Base-by-base conservation (phyloP, 1,140 invertebrate species). In the Zaprionus camerounensis region DNA sequence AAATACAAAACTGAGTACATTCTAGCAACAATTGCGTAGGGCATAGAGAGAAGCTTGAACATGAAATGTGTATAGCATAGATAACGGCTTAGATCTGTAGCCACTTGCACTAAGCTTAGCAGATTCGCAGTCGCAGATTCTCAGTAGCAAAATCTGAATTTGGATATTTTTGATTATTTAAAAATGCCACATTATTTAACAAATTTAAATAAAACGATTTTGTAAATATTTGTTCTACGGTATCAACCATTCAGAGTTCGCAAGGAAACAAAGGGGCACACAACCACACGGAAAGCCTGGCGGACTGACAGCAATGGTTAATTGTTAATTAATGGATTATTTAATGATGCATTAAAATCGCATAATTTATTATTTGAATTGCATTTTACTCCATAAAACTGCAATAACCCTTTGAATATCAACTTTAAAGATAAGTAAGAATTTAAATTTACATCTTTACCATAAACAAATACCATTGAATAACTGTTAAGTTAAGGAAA, bases 301-400 rank as follows among this genome's bases (percentile, higher is more conserved):
- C 57, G 9, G 22, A 68, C 58, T 51, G 36, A 61, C 49, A 70
- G 57, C 44, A 57, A 71, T 57, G 71, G 79, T 78, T 87, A 83
- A 88, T 88, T 87, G 84, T 87, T 87, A 88, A 87, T 88, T 88
- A 87, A 87, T 87, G 83, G 78, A 78, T 88, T 87, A 86, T 87
- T 87, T 81, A 87, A 82, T 86, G 80, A 86, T 75, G 83, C 83
- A 87, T 87, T 83, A 88, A 81, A 78, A 88, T 80, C 76, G 73
- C 70, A 87, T 80, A 82, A 82, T 73, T 72, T 75, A 88, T 83
- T 69, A 64, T 83, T 83, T 81, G 70, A 75, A 81, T 76, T 81
- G 70, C 73, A 83, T 85, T 86, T 82, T 41, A 63, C 38, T 64
- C 58, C 51, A 70, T 75, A 76, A 87, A 71, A 71, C 71, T 62